Evolutionary conservation across 2,113 vertebrate species (phyloP), one percentile per base, ranked within the genome.

Genomic region (Glaucidium brasilianum): DNA sequence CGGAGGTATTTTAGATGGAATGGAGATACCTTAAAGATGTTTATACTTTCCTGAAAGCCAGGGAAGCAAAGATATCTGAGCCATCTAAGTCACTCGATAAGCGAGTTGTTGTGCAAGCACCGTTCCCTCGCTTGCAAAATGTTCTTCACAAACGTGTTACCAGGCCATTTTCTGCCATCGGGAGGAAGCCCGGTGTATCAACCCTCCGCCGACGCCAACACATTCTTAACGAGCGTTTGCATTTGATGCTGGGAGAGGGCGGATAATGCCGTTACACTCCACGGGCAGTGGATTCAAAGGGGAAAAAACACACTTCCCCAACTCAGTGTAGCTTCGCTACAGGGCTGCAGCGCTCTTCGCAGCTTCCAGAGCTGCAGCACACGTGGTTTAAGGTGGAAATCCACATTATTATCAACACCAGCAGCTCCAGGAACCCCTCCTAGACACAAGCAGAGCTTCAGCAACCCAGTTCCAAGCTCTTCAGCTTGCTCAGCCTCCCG

Each of bases 61-160:
- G 85, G 85, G 85, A 84, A 94, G 96, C 94, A 85, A 37, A 78
- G 92, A 90, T 96, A 97, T 97, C 94, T 43, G 86, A n/a, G 72
- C 75, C 78, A 97, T 96, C 97, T 95, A 90, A 92, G 88, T 30
- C 75, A 87, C 92, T 85, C 5, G 35, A 88, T 88, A 72, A 90
- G 92, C 37, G 27, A 67, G 43, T 19, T 25, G 73, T 96, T 93
- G 83, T 95, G 96, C 92, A 97, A 97, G 91, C 63, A 7, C 59
- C 4, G 6, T 39, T 87, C 77, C 37, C 25, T 89, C 6, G 50
- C 75, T 87, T 83, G 83, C 85, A 87, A 85, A 94, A 82, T 2
- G 15, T 49, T 89, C 83, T 47, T 79, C 83, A 82, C 39, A 85
- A 91, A 32, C 0, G 1, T 5, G 6, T 88, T 74, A 14, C 20